A percentile compares a stretch with the other conserved stretches of the same genome.
phyloP scores from a whole-genome alignment of 2,113 vertebrate genomes.

The Zosterops japonicus region DNA sequence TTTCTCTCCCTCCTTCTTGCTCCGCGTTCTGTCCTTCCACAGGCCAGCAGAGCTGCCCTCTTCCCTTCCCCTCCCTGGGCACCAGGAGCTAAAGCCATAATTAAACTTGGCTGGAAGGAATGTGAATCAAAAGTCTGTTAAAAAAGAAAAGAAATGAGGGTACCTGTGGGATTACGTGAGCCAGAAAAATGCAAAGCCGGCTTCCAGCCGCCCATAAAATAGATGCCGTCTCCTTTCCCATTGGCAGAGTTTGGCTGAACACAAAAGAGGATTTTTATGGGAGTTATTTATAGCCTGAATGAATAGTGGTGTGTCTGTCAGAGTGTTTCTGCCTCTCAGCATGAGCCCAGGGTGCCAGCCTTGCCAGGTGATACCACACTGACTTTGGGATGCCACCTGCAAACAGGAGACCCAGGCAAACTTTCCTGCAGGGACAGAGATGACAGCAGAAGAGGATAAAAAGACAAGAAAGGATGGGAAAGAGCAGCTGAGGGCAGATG shows the following conservation, averaged over 20 bases:
- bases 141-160: constrained; percentile 19
- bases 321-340: background rate
- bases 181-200: constrained; percentile 37
- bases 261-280: constrained; percentile 43
- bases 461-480: background rate
- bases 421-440: background rate
- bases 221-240: constrained; percentile 34
- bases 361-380: fast-evolving
- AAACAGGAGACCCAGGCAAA: background rate
- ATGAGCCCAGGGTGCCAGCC: background rate
- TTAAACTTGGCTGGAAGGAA: constrained; percentile 51
- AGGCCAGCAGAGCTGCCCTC: background rate
- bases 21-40: background rate
- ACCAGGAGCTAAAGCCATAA: background rate
- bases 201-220: constrained; percentile 51
- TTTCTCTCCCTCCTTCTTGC: background rate
- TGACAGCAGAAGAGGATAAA: background rate
- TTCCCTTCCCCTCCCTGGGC: background rate
- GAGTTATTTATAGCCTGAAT: constrained; percentile 39
- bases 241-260: constrained; percentile 34
- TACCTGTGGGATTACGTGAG: constrained; percentile 40
- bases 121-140: constrained; percentile 54
- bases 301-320: background rate
- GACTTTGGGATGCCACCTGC: background rate
- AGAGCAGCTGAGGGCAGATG: background rate